Percentiles rank a stretch among this genome's conserved stretches.
Evolutionary conservation across 2,113 vertebrate genomes (phyloP).

Genomic region (Anguilla rostrata): DNA sequence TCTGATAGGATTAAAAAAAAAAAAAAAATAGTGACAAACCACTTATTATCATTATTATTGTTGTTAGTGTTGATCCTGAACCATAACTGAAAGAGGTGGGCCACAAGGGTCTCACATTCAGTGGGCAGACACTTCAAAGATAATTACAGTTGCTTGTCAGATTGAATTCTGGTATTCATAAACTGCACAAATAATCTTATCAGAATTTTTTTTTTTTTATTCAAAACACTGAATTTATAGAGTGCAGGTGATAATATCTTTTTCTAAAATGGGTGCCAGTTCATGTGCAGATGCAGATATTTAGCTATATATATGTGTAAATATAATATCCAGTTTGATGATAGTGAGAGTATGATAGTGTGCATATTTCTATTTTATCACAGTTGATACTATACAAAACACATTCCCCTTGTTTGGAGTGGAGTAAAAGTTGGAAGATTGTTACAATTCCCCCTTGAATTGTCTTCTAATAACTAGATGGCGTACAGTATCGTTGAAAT

Average conservation of each 20-base stretch:
- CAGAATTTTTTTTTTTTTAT: slow-evolving; percentile 14
- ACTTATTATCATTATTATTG: neutral
- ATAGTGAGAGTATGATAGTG: neutral
- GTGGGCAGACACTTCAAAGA: slow-evolving; percentile 24
- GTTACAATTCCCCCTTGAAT: neutral
- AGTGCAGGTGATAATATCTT: neutral
- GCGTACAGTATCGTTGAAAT: neutral
- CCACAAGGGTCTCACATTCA: slow-evolving; percentile 18
- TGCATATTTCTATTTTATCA: neutral
- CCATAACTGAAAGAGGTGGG: slow-evolving; percentile 9
- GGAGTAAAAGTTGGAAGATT: neutral
- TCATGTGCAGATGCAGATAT: neutral
- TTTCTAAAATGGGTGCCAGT: neutral
- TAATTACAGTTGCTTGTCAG: slow-evolving; percentile 37
- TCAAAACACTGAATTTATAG: slow-evolving; percentile 14
- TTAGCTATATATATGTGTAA: neutral
- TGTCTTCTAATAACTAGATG: neutral
- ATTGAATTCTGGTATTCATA: slow-evolving; percentile 36
- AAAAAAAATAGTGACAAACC: too few species aligned
- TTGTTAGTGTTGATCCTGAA: slow-evolving; percentile 33
- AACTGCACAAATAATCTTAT: slow-evolving; percentile 41
- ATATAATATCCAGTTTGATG: neutral
- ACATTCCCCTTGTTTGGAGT: neutral
- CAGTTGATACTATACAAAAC: neutral
- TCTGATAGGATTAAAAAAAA: too few species aligned